Percentiles rank a stretch among this genome's conserved stretches.
phyloP scores from a whole-genome alignment of 2,113 vertebrate genomes.

The Alaudala cheleensis region DNA sequence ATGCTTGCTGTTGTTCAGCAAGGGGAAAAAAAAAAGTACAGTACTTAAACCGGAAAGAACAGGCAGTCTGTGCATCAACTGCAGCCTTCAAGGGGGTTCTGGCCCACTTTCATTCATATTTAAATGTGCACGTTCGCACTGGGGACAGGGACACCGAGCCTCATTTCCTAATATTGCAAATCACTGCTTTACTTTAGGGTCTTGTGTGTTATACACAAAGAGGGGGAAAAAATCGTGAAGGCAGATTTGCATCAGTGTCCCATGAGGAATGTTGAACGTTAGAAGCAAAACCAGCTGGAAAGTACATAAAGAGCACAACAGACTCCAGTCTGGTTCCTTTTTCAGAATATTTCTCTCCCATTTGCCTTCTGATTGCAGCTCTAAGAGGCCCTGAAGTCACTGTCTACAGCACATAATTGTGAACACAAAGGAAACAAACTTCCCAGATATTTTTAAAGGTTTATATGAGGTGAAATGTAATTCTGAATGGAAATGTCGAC shows the following conservation, averaged over 20 bases:
- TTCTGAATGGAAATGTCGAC: background rate
- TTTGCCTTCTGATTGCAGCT: constrained; percentile 5
- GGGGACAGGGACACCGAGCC: background rate
- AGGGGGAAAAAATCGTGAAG: background rate
- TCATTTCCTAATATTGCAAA: constrained; percentile 26
- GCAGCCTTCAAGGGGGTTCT: constrained; percentile 19
- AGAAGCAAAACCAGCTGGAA: constrained; percentile 55
- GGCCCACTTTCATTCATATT: constrained; percentile 48
- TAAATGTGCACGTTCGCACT: constrained; percentile 20
- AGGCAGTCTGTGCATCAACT: constrained; percentile 36
- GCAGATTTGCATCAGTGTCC: constrained; percentile 27
- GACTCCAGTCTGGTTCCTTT: background rate
- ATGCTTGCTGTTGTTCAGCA: constrained; percentile 68
- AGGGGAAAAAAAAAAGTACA: background rate
- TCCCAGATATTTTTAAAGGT: background rate
- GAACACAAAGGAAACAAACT: background rate
- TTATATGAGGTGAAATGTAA: background rate
- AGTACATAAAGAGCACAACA: constrained; percentile 9
- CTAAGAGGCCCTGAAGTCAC: background rate
- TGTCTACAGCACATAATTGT: background rate
- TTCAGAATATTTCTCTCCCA: background rate
- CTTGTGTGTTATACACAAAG: background rate
- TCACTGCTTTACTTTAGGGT: background rate
- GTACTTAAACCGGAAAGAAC: constrained; percentile 47
- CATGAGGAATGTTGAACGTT: constrained; percentile 19